Conservation (phyloP, 2,888 invertebrate genomes). For the Lymantria dispar region DNA sequence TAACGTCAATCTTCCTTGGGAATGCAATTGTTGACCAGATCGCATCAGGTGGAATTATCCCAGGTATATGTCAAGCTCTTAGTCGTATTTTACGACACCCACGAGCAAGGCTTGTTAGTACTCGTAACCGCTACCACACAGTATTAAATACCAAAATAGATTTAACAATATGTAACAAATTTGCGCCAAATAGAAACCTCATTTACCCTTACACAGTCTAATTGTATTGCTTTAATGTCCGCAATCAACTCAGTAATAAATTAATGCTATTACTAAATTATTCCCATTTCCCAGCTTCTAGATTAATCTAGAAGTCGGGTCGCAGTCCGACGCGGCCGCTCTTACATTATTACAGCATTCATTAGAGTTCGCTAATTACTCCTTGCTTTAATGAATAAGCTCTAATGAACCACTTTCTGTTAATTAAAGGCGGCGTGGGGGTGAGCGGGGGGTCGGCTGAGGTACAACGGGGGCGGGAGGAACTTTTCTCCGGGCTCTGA, state of each 20-base stretch:
- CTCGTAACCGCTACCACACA: no score
- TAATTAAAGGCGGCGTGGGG: constrained; percentile 89
- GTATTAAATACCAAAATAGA: no score
- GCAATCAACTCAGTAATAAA: constrained; percentile 75
- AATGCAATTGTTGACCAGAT: no score
- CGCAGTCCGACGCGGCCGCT: constrained; percentile 79
- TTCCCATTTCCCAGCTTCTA: constrained; percentile 74
- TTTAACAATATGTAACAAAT: background rate
- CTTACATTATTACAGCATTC: constrained; percentile 91
- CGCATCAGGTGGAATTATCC: no score
- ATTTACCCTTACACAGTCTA: constrained; percentile 8
- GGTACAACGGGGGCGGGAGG: constrained; percentile 50
- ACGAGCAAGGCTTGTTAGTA: no score
- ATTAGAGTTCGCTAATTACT: constrained; percentile 95
- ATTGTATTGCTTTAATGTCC: constrained; percentile 56
- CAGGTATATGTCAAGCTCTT: no score
- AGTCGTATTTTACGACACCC: no score
- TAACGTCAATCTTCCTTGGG: no score
- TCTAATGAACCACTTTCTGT: constrained; percentile 95
- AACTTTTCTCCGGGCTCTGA: constrained; percentile 80
- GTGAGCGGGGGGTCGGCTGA: constrained; percentile 33
- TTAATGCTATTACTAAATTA: constrained; percentile 79
- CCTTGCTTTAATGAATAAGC: constrained; percentile 95
- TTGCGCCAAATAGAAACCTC: background rate
- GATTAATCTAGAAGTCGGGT: constrained; percentile 80